A percentile compares a stretch with the other conserved stretches of the same genome.
Evolutionary conservation across 2,797 vertebrate genomes (phyloP).

Genomic region (Falco berigora): DNA sequence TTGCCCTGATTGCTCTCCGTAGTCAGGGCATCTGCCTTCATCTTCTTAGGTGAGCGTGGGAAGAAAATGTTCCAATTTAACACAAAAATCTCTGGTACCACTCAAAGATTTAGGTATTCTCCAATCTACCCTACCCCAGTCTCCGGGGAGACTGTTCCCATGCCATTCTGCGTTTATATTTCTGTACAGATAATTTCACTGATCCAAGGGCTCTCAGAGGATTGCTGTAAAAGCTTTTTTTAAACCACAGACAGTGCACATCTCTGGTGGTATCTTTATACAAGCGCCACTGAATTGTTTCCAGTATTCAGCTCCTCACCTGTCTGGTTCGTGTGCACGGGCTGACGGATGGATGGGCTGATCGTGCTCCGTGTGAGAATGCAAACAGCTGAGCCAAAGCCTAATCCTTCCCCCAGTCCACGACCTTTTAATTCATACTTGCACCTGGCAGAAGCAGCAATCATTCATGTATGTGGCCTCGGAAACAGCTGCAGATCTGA

Average conservation of each 20-base stretch:
- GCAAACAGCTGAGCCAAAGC: constrained; percentile 51
- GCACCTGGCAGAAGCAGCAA: constrained; percentile 30
- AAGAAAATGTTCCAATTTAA: background rate
- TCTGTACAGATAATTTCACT: background rate
- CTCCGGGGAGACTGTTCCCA: constrained; percentile 27
- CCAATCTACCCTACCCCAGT: background rate
- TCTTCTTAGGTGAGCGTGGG: background rate
- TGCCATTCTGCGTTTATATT: background rate
- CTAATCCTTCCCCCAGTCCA: background rate
- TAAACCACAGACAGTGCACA: background rate
- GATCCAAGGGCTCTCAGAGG: background rate
- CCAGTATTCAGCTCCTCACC: background rate
- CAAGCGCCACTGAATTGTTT: background rate
- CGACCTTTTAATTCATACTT: constrained; percentile 18
- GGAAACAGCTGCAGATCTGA: constrained; percentile 32
- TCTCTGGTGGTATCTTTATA: background rate
- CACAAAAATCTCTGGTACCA: background rate
- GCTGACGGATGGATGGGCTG: background rate
- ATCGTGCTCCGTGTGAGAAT: background rate
- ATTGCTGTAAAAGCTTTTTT: background rate
- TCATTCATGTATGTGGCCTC: background rate
- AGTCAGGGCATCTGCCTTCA: background rate
- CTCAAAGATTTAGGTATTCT: background rate
- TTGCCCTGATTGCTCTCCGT: background rate
- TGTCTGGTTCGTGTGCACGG: background rate